Evolutionary conservation across 2,113 vertebrate species (phyloP).

Genomic region (Sphyrna mokarran): DNA sequence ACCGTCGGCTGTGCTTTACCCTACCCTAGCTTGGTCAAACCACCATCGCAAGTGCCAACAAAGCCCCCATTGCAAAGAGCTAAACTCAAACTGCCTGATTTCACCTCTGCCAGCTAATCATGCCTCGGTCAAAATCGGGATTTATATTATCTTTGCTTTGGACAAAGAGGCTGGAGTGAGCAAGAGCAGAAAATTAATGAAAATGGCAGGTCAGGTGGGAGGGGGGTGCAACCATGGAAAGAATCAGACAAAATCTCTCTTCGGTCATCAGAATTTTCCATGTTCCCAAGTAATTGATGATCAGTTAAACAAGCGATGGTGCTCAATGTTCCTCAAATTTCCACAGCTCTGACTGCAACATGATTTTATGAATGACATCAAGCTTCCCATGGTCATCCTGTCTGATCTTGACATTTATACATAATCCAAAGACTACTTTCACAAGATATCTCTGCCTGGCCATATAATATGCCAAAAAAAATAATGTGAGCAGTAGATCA

Average conservation of each 20-base stretch:
- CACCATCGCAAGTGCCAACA: too few species aligned
- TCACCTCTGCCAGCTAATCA: background rate
- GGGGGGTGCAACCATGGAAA: background rate
- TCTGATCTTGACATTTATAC: background rate
- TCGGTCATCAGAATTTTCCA: background rate
- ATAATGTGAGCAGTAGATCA: conserved; percentile 18
- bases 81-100: too few species aligned
- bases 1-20: too few species aligned
- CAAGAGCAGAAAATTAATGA: background rate
- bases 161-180: background rate
- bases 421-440: background rate
- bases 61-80: too few species aligned
- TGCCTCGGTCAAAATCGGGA: background rate
- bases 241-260: background rate
- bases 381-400: background rate
- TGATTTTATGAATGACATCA: background rate
- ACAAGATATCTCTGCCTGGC: background rate
- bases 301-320: background rate
- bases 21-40: too few species aligned
- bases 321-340: background rate
- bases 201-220: too few species aligned
- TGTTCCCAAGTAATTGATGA: background rate
- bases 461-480: background rate
- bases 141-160: background rate
- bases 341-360: background rate